Base-by-base conservation (phyloP, 2,797 vertebrate genomes). In the Macrochelys suwanniensis region DNA sequence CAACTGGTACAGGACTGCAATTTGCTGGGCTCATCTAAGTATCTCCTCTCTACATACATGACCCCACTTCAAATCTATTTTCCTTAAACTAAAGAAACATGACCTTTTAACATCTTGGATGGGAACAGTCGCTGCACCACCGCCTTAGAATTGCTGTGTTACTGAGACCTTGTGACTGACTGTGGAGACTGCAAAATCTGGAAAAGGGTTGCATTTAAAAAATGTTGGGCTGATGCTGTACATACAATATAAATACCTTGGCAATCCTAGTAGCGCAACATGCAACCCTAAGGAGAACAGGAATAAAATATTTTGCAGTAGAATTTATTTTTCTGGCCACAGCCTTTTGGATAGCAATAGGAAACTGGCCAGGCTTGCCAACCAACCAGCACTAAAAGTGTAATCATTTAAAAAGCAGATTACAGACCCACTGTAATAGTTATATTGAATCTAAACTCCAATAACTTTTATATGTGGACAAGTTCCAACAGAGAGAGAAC, bases 291-390 rank as follows among this genome's bases (percentile, higher is more conserved):
- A 85, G 80, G 88, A 54, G 92, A 94, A 78, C 33, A 76, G 19
- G 16, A 94, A 81, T 61, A 82, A 4, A 93, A 12, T 89, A 56
- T 68, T 89, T 93, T 91, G 33, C 47, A 87, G 5, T 77, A 78
- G 85, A 53, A 11, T 77, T 94, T 78, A 12, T 88, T 71, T 82
- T 94, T 93, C 84, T 31, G 5, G 45, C 33, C 28, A 28, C 16
- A 68, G 81, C 33, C 56, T 31, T 90, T 90, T 92, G 61, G 77
- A 88, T 23, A 68, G 65, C 51, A 94, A 23, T 45, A 81, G 33
- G 45, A 95, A 85, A 92, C 6, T 4, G 31, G 7, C 17, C 94
- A 88, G 87, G 47, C 25, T 92, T 89, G 89, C 28, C 84, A 93
- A 12, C 49, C 87, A 28, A 28, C 45, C 13, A 49, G 51, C 54